A percentile compares a stretch with the other conserved stretches of the same genome.
phyloP scores from a whole-genome alignment of 2,797 vertebrate genomes.

The Prionace glauca region DNA sequence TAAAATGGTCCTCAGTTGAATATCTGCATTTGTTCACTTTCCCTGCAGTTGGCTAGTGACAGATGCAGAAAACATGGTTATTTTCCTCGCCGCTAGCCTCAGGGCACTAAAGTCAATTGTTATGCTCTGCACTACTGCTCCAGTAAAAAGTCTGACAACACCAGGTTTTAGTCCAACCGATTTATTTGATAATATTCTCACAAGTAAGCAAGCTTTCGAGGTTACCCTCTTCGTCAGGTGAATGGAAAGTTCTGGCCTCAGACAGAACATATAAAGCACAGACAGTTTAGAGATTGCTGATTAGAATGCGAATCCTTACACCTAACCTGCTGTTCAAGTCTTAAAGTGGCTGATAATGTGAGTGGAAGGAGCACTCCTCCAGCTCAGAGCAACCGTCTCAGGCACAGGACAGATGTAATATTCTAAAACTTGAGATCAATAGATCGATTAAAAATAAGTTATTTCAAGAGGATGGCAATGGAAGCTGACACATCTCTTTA shows the following conservation, averaged over 20 bases:
- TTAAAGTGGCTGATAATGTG: too few relatives aligned
- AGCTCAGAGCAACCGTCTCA: not conserved
- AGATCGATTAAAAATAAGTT: not conserved
- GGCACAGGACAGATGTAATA: not conserved
- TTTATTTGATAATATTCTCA: too few relatives aligned
- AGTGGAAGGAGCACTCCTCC: too few relatives aligned
- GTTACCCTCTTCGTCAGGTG: too few relatives aligned
- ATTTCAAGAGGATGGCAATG: not conserved
- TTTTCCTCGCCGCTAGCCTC: not conserved
- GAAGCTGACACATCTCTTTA: not conserved
- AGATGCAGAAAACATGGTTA: not conserved
- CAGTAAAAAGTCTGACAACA: too few relatives aligned
- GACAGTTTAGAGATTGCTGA: too few relatives aligned
- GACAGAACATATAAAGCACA: too few relatives aligned
- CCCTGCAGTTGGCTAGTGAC: not conserved
- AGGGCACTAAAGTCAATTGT: not conserved
- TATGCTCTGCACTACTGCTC: not conserved
- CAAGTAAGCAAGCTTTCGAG: too few relatives aligned
- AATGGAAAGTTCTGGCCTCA: too few relatives aligned
- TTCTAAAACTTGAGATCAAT: not conserved
- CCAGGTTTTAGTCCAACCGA: too few relatives aligned
- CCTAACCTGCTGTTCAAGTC: too few relatives aligned
- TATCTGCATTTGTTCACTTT: not conserved
- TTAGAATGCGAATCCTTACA: too few relatives aligned
- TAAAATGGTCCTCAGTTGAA: not conserved